Evolutionary conservation across 2,113 vertebrate genomes (phyloP).

Genomic region (Pseudopodoces humilis): DNA sequence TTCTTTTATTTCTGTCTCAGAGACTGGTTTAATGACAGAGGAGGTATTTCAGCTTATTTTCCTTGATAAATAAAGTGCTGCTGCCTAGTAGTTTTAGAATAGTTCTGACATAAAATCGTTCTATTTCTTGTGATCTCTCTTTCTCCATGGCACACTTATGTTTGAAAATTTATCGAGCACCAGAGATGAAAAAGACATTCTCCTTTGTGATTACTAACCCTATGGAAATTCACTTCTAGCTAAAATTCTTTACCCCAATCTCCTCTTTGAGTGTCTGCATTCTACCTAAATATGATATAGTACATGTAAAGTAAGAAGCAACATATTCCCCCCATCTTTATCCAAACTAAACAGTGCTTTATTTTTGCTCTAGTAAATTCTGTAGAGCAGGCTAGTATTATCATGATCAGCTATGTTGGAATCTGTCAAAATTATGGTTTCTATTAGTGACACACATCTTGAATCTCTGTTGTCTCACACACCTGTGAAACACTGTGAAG

Average conservation of each 20-base stretch:
- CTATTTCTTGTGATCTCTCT: not conserved
- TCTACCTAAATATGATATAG: not conserved
- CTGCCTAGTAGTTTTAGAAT: not conserved
- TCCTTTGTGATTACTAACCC: not conserved
- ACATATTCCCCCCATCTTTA: not conserved
- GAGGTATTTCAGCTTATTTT: not conserved
- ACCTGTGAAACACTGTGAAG: not conserved
- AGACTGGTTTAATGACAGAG: not conserved
- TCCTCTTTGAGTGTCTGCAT: not conserved
- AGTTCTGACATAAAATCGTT: not conserved
- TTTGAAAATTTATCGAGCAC: not conserved
- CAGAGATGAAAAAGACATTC: not conserved
- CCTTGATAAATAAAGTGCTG: not conserved
- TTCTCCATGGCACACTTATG: not conserved
- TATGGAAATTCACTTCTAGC: not conserved
- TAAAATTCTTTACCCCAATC: not conserved
- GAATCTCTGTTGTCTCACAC: constrained; percentile 3
- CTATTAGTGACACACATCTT: constrained; percentile 15
- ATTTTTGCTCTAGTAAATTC: not conserved
- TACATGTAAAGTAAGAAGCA: not conserved
- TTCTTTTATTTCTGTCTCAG: not conserved
- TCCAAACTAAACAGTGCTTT: not conserved
- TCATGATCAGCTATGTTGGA: not conserved
- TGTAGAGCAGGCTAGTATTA: not conserved
- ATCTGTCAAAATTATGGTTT: constrained; percentile 24